Percentiles rank a stretch among this genome's conserved stretches.
Evolutionary conservation across 2,888 invertebrate genomes (phyloP).

Genomic region (Choristoneura rosaceana): DNA sequence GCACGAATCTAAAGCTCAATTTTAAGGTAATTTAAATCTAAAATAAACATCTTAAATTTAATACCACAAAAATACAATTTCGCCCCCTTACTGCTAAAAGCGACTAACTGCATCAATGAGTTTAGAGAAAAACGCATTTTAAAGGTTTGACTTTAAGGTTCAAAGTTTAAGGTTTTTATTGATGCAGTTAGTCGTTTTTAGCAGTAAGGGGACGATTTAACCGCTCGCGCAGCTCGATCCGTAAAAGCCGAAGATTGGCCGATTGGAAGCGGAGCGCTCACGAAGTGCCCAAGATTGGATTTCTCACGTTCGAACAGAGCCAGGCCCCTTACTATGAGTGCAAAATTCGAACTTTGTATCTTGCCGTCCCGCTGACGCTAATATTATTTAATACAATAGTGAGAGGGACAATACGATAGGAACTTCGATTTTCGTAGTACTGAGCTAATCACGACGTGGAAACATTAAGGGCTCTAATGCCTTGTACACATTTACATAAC

Average conservation of each 20-base stretch:
- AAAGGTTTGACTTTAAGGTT: too few relatives aligned
- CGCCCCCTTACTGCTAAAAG: too few relatives aligned
- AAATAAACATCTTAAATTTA: conserved; percentile 47
- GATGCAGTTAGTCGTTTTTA: too few relatives aligned
- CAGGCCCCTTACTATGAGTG: conserved; percentile 44
- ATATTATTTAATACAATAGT: too few relatives aligned
- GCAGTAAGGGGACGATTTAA: too few relatives aligned
- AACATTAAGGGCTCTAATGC: conserved; percentile 83
- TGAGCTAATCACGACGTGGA: conserved; percentile 78
- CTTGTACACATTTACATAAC: conserved; percentile 83
- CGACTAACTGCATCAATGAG: too few relatives aligned
- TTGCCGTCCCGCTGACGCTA: too few relatives aligned
- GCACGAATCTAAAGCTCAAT: conserved; percentile 49
- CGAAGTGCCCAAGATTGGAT: conserved; percentile 66
- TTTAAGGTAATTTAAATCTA: conserved; percentile 48
- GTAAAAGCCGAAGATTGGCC: conserved; percentile 68
- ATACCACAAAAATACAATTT: conserved; percentile 46
- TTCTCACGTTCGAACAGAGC: conserved; percentile 71
- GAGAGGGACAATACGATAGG: too few relatives aligned
- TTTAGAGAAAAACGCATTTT: too few relatives aligned
- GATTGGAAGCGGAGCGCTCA: conserved; percentile 63
- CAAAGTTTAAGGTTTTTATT: too few relatives aligned
- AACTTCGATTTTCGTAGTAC: conserved; percentile 40
- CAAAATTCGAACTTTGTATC: too few relatives aligned
- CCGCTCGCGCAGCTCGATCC: conserved; percentile 52